Evolutionary conservation across 2,113 vertebrate species (phyloP).

Genomic region (Myiopsitta monachus): DNA sequence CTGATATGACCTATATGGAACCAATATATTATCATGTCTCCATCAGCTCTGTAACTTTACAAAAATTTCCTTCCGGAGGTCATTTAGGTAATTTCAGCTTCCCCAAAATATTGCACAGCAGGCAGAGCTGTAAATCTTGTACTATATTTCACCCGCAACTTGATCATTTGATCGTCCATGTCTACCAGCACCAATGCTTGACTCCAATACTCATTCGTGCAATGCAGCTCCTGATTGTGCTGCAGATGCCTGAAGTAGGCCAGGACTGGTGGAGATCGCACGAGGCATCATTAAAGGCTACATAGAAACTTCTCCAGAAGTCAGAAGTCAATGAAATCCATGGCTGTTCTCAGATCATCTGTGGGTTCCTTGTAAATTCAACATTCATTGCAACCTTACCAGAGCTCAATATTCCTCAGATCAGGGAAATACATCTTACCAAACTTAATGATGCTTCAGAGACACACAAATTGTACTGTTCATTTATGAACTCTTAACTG

Average conservation of each 20-base stretch:
- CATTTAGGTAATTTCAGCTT: background rate
- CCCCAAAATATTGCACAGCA: background rate
- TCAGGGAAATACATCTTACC: background rate
- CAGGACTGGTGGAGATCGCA: background rate
- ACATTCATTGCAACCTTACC: background rate
- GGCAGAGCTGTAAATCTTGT: background rate
- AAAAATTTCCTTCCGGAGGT: background rate
- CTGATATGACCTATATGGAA: background rate
- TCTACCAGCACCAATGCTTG: background rate
- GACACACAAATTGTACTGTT: background rate
- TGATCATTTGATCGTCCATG: background rate
- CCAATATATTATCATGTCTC: background rate
- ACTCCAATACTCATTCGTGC: background rate
- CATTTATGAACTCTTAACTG: background rate
- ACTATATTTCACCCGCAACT: background rate
- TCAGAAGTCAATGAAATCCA: background rate
- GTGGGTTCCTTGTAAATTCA: background rate
- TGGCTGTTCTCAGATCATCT: background rate
- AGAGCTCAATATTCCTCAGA: background rate
- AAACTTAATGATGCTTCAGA: background rate
- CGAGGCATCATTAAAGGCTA: background rate
- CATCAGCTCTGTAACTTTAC: background rate
- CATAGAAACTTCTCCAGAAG: background rate
- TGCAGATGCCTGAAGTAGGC: background rate
- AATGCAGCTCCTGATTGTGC: background rate